phyloP scores from a whole-genome alignment of 2,888 invertebrate genomes.

The Tipula confusa region DNA sequence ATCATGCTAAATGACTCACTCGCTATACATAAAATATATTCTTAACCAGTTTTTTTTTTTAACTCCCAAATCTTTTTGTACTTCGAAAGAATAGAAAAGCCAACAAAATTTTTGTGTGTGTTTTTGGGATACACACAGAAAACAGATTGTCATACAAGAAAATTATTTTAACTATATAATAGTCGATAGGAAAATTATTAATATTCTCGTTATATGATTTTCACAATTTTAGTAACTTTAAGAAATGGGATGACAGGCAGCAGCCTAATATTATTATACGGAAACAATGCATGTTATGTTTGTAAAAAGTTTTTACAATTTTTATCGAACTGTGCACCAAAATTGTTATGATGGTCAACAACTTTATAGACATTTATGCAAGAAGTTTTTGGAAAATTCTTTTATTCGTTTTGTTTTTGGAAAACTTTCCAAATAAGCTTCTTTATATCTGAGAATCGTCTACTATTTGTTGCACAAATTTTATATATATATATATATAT shows the following conservation, averaged over 20 bases:
- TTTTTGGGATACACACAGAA: neutral
- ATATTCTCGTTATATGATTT: neutral
- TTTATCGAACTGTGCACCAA: neutral
- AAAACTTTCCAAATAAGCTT: neutral
- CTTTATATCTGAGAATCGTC: neutral
- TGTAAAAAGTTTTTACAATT: neutral
- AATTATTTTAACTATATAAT: neutral
- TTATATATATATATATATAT: neutral
- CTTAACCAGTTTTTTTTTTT: neutral
- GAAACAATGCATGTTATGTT: neutral
- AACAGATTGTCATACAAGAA: neutral
- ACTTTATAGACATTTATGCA: neutral
- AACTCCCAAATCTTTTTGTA: neutral
- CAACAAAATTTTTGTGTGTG: neutral
- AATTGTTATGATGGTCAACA: neutral
- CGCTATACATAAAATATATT: too few species aligned
- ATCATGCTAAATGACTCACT: too few species aligned
- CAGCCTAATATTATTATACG: neutral
- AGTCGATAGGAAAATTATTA: neutral
- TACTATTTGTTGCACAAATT: neutral
- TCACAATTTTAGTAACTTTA: neutral
- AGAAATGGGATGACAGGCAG: neutral
- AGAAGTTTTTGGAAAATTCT: neutral
- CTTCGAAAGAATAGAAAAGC: neutral
- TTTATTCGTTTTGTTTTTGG: neutral